Percentiles rank a stretch among this genome's conserved stretches.
These are phyloP conservation scores for Bostrychus sinensis DNA, from an alignment of 2,113 vertebrate genomes.

Conservation along the genomic window DNA sequence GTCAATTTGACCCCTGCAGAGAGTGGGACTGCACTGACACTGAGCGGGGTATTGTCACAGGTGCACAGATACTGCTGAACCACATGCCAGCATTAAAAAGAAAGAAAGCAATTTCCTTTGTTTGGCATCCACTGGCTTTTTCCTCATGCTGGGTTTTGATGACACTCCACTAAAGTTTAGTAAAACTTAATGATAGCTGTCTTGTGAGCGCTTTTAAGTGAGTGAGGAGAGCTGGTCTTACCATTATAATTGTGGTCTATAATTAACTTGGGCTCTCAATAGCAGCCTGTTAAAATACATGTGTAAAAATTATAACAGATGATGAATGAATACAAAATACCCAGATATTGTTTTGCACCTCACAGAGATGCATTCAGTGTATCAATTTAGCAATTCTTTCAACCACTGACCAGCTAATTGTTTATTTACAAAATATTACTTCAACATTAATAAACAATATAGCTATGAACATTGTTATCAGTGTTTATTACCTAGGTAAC, in stretches of 20 bases:
- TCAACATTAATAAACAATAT: no score
- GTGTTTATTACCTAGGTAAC: no score
- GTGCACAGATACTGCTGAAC: constrained; percentile 65
- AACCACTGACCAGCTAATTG: no score
- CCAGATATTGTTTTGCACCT: no score
- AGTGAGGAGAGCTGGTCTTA: background rate
- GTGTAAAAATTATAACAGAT: background rate
- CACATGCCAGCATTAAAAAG: constrained; percentile 67
- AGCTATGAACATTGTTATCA: no score
- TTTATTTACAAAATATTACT: no score
- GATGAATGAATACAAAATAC: background rate
- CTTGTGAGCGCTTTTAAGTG: background rate
- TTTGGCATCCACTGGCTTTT: constrained; percentile 50
- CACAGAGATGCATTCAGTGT: no score
- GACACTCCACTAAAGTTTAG: constrained; percentile 37
- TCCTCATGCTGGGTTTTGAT: constrained; percentile 25
- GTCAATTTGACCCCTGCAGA: constrained; percentile 75
- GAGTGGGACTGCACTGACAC: constrained; percentile 54
- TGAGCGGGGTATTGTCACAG: constrained; percentile 68
- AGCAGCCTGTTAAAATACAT: background rate
- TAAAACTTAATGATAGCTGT: constrained; percentile 42
- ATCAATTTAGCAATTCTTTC: no score
- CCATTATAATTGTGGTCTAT: background rate
- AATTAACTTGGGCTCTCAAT: constrained; percentile 2
- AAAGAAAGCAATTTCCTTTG: constrained; percentile 75